Percentiles rank a stretch among this genome's conserved stretches.
These are phyloP conservation scores for Athalia cordata DNA, from an alignment of 2,888 invertebrate species.

Conservation along the genomic window DNA sequence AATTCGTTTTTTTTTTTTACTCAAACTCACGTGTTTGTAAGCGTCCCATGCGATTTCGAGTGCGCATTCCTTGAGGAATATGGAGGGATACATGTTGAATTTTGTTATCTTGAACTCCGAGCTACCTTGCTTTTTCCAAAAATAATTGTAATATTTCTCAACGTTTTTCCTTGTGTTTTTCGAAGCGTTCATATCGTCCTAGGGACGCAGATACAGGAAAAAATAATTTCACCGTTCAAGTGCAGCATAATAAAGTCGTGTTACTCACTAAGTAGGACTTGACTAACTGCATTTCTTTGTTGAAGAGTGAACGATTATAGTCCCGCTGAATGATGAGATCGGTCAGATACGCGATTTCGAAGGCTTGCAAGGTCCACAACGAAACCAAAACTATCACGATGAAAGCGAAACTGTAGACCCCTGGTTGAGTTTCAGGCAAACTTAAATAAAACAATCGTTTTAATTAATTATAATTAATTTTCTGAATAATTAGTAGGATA, in stretches of 20 bases:
- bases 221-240: background rate
- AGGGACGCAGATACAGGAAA: background rate
- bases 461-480: background rate
- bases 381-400: slow-evolving; percentile 13
- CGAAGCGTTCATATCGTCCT: slow-evolving; percentile 9
- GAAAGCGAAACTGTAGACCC: slow-evolving; percentile 12
- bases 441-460: background rate
- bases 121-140: slow-evolving; percentile 29
- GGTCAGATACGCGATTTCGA: slow-evolving; percentile 30
- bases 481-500: background rate
- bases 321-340: slow-evolving; percentile 16
- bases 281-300: slow-evolving; percentile 11
- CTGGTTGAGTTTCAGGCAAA: slow-evolving; percentile 23
- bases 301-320: slow-evolving; percentile 6
- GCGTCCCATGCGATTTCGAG: slow-evolving; percentile 27
- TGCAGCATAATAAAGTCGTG: no score
- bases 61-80: slow-evolving; percentile 37
- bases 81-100: slow-evolving; percentile 18
- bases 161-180: slow-evolving; percentile 8
- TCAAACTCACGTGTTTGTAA: slow-evolving; percentile 24
- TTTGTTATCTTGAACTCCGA: slow-evolving; percentile 19
- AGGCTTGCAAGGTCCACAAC: slow-evolving; percentile 25
- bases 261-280: slow-evolving; percentile 18
- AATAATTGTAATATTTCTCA: slow-evolving; percentile 23
- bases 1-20: background rate